Percentiles rank a stretch among this genome's conserved stretches.
These are phyloP conservation scores for Emydoidea blandingii DNA, from an alignment of 2,797 vertebrate species.

Conservation along the genomic window DNA sequence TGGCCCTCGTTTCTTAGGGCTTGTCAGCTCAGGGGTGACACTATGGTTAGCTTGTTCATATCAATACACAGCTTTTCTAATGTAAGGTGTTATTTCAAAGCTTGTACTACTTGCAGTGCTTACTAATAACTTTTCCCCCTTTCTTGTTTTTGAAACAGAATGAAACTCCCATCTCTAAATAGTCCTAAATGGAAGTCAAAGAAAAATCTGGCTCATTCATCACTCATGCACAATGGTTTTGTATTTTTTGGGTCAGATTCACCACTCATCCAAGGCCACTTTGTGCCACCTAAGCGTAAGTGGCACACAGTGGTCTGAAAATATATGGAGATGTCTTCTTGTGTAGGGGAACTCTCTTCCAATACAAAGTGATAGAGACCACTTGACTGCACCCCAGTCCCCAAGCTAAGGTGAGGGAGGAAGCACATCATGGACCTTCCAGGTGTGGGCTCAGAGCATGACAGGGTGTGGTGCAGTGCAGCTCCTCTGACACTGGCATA, in stretches of 20 bases:
- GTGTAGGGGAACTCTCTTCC: not conserved
- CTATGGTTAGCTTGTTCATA: not conserved
- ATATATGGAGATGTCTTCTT: not conserved
- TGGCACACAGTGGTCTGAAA: accelerated
- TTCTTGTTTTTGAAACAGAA: not conserved
- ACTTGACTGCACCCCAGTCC: not conserved
- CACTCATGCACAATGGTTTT: not conserved
- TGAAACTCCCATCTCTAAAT: not conserved
- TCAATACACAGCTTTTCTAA: accelerated
- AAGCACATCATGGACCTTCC: not conserved
- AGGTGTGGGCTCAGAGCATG: not conserved
- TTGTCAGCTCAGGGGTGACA: accelerated
- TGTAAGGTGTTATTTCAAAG: not conserved
- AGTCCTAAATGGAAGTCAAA: not conserved
- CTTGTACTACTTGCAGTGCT: not conserved
- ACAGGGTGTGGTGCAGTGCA: not conserved
- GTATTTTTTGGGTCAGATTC: not conserved
- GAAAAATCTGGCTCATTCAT: not conserved
- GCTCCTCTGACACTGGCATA: not conserved
- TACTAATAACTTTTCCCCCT: not conserved
- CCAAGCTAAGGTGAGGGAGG: not conserved
- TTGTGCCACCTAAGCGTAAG: not conserved
- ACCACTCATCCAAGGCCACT: not conserved
- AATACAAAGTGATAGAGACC: accelerated
- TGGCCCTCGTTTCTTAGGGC: not conserved